phyloP scores from a whole-genome alignment of 2,797 vertebrate genomes.

The Pseudochaenichthys georgianus region DNA sequence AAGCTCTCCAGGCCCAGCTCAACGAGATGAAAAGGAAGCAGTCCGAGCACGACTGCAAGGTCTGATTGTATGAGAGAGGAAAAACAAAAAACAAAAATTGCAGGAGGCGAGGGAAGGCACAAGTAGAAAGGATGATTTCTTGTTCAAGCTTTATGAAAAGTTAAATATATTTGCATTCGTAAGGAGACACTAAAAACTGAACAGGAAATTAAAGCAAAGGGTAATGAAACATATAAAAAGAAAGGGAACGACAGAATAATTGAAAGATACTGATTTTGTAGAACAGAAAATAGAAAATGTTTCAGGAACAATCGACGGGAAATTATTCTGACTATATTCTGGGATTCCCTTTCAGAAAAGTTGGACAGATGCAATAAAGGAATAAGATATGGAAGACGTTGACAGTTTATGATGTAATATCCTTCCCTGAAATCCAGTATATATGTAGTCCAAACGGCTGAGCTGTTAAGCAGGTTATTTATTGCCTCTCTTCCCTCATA shows the following conservation, averaged over 20 bases:
- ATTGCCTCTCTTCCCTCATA: not conserved
- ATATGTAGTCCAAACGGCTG: not conserved
- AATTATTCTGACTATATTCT: not conserved
- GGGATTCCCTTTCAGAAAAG: not conserved
- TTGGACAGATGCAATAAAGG: not conserved
- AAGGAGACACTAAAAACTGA: not conserved
- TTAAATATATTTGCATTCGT: not conserved
- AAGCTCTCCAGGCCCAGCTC: constrained; percentile 92
- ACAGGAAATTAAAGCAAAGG: not conserved
- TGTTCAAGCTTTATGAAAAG: not conserved
- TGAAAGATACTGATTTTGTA: not conserved
- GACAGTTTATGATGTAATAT: constrained; percentile 2
- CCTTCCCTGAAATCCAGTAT: not conserved
- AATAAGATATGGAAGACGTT: not conserved
- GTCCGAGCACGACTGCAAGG: constrained; percentile 94
- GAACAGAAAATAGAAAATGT: constrained; percentile 10
- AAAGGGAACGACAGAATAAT: not conserved
- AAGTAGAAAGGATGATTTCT: not conserved
- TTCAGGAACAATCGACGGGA: not conserved
- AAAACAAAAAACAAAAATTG: not conserved
- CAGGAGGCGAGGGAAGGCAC: not conserved
- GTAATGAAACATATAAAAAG: not conserved
- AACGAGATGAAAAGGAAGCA: constrained; percentile 95
- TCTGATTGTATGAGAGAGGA: constrained; percentile 50
- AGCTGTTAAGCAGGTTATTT: constrained; percentile 7